Conservation (phyloP, 53 echinoderm and acorn worm species). For the Holothuria leucospilota region DNA sequence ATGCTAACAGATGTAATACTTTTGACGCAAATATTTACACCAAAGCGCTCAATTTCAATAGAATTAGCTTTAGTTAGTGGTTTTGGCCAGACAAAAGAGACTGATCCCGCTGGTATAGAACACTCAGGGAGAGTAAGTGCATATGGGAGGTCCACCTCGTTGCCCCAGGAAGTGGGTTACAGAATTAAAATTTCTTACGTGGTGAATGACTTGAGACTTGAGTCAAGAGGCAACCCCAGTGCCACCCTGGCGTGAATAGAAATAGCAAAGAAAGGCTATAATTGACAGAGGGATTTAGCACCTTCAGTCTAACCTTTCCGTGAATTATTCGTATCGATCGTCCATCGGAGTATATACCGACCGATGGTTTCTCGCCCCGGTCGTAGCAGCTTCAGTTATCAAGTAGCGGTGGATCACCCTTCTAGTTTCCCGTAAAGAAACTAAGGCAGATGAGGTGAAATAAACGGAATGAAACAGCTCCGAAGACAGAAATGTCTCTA, state of each 20-base stretch:
- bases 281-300: slow-evolving; percentile 11
- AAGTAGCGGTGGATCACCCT: too few species aligned
- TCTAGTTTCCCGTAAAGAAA: too few species aligned
- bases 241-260: slow-evolving; percentile 11
- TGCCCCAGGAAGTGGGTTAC: slow-evolving; percentile 36
- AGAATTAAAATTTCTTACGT: slow-evolving; percentile 24
- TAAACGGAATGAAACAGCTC: too few species aligned
- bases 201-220: background rate
- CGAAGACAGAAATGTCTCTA: too few species aligned
- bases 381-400: too few species aligned
- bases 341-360: too few species aligned
- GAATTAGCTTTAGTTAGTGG: too few species aligned
- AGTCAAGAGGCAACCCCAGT: background rate
- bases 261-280: slow-evolving; percentile 2
- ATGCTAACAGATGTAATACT: slow-evolving; percentile 32
- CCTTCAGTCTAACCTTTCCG: background rate
- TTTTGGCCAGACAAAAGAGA: too few species aligned
- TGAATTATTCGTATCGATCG: too few species aligned
- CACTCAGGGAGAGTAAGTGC: background rate
- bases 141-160: slow-evolving; percentile 19
- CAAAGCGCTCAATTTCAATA: background rate
- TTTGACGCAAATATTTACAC: slow-evolving; percentile 35
- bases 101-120: too few species aligned
- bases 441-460: too few species aligned
- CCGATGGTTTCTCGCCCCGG: too few species aligned